These are phyloP conservation scores for Grapholita molesta DNA, from an alignment of 1,140 invertebrate species.

Conservation along the genomic window DNA sequence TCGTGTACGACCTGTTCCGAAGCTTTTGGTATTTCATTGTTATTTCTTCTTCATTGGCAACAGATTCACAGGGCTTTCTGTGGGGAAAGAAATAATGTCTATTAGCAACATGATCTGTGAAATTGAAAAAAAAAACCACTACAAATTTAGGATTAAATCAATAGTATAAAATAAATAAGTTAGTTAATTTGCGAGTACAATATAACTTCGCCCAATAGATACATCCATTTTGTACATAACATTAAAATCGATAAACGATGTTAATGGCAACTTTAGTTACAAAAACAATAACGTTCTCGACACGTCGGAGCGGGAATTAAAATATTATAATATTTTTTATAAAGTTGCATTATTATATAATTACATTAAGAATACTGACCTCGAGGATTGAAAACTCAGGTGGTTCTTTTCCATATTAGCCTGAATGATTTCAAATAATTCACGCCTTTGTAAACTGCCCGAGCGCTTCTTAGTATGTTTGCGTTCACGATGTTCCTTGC, in stretches of 20 bases:
- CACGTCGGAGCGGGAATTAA: too few relatives aligned
- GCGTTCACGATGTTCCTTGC: constrained; percentile 54
- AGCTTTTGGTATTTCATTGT: constrained; percentile 70
- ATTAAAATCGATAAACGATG: too few relatives aligned
- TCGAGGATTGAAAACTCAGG: constrained; percentile 88
- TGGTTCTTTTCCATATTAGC: constrained; percentile 96
- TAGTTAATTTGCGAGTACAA: too few relatives aligned
- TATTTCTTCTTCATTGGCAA: constrained; percentile 61
- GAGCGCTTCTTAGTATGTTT: constrained; percentile 78
- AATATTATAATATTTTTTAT: too few relatives aligned
- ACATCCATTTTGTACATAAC: too few relatives aligned
- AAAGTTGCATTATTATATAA: background rate
- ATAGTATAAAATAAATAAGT: too few relatives aligned
- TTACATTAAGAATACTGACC: constrained; percentile 70
- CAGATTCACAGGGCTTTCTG: constrained; percentile 72
- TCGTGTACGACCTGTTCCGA: constrained; percentile 77
- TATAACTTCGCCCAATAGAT: too few relatives aligned
- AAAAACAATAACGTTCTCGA: too few relatives aligned
- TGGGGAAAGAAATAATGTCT: constrained; percentile 32
- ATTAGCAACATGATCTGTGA: too few relatives aligned
- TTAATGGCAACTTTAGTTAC: too few relatives aligned
- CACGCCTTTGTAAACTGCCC: constrained; percentile 87
- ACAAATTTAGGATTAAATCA: too few relatives aligned
- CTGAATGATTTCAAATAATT: constrained; percentile 91
- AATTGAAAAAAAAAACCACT: too few relatives aligned